Percentiles rank a stretch among this genome's conserved stretches.
Evolutionary conservation across 2,797 vertebrate genomes (phyloP).

Genomic region (Chiroxiphia lanceolata): DNA sequence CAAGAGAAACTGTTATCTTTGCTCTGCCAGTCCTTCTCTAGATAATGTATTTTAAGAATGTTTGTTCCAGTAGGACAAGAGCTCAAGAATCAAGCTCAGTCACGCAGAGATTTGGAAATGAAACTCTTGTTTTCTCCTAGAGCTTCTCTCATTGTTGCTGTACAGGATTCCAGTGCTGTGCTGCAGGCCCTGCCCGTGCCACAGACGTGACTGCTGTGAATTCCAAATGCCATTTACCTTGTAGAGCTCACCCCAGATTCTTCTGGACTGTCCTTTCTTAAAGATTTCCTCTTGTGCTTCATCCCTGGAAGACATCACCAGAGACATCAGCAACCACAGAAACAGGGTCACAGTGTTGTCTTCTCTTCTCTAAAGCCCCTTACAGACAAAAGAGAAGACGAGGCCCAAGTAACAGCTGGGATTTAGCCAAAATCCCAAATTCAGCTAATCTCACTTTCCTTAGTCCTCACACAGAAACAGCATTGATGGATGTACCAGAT

Average conservation of each 20-base stretch:
- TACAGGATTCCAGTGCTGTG: background rate
- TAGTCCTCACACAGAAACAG: background rate
- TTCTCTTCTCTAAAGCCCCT: background rate
- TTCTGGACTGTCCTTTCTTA: slow-evolving; percentile 96
- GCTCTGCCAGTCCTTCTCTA: background rate
- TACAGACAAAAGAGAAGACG: background rate
- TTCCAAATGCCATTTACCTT: slow-evolving; percentile 78
- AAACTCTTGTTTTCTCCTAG: background rate
- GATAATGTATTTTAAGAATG: background rate
- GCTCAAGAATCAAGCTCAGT: background rate
- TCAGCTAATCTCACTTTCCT: background rate
- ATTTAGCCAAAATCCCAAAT: background rate
- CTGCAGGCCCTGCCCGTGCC: background rate
- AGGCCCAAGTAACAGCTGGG: background rate
- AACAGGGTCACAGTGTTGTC: background rate
- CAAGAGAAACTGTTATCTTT: background rate
- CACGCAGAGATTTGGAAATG: background rate
- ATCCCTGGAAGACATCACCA: slow-evolving; percentile 74
- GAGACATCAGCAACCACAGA: slow-evolving; percentile 23
- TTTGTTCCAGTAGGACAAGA: background rate
- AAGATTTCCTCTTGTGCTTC: slow-evolving; percentile 94
- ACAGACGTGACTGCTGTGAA: background rate
- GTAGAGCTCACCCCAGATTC: slow-evolving; percentile 99
- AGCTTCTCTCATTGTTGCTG: background rate
- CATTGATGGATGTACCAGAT: rapidly evolving